These are phyloP conservation scores for Aleiodes alternator DNA, from an alignment of 2,888 invertebrate species.

Conservation along the genomic window DNA sequence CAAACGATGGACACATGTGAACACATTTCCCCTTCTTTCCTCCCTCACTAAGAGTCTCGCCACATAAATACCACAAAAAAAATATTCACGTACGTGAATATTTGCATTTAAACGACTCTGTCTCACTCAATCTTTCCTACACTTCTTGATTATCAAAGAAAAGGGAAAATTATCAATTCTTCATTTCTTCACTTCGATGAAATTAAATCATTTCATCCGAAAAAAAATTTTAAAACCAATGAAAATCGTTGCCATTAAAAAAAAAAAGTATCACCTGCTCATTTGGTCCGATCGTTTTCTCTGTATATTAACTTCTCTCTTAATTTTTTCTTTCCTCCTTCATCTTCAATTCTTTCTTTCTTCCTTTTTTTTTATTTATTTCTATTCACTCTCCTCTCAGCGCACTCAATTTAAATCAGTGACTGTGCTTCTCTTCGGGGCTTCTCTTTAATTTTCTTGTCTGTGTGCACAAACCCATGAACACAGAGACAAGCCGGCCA, in stretches of 20 bases:
- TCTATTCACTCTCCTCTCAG: slow-evolving; percentile 26
- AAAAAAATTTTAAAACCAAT: too few relatives aligned
- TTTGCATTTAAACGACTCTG: slow-evolving; percentile 6
- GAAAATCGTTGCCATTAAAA: not conserved
- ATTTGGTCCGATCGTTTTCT: not conserved
- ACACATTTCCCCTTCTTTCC: slow-evolving; percentile 57
- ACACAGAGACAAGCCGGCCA: slow-evolving; percentile 6
- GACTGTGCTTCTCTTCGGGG: slow-evolving; percentile 67
- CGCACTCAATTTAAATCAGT: slow-evolving; percentile 73
- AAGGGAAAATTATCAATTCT: slow-evolving; percentile 7
- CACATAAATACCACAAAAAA: slow-evolving; percentile 32
- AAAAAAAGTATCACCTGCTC: slow-evolving; percentile 10
- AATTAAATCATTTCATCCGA: not conserved
- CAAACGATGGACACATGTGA: slow-evolving; percentile 69
- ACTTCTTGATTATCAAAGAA: slow-evolving; percentile 20
- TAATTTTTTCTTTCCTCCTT: not conserved
- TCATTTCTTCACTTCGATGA: not conserved
- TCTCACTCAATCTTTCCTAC: slow-evolving; percentile 25
- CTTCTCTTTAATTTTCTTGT: slow-evolving; percentile 58
- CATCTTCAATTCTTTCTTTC: slow-evolving; percentile 1
- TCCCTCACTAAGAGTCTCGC: slow-evolving; percentile 41
- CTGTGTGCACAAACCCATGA: slow-evolving; percentile 32
- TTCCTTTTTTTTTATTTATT: slow-evolving; percentile 20
- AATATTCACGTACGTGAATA: slow-evolving; percentile 23
- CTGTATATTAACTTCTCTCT: not conserved